Percentiles rank a stretch among this genome's conserved stretches.
These are phyloP conservation scores for Rynchops niger DNA, from an alignment of 2,113 vertebrate genomes.

Conservation along the genomic window DNA sequence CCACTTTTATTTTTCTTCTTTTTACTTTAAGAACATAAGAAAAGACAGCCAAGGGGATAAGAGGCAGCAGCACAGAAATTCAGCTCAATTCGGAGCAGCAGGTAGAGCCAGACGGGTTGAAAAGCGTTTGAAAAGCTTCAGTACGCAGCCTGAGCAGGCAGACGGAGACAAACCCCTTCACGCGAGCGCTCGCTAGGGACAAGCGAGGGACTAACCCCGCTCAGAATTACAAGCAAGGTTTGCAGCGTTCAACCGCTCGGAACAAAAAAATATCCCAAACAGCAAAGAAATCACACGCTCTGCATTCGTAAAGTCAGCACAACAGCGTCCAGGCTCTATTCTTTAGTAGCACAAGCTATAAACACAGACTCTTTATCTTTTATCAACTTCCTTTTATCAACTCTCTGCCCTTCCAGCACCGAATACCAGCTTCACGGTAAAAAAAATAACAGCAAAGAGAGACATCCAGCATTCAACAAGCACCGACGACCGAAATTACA, in stretches of 20 bases:
- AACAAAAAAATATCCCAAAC: not conserved
- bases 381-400: not conserved
- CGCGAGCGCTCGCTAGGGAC: rapidly evolving
- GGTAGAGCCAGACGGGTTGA: not conserved
- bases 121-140: not conserved
- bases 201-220: not conserved
- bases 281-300: not conserved
- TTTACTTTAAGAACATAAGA: not conserved
- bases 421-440: not conserved
- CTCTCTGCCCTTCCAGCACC: not conserved
- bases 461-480: not conserved
- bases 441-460: not conserved
- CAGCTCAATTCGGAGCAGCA: not conserved
- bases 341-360: not conserved
- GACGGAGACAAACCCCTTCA: not conserved
- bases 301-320: not conserved
- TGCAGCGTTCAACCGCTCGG: rapidly evolving
- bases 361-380: not conserved
- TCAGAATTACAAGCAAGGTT: not conserved
- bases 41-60: not conserved
- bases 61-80: not conserved
- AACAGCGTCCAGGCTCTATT: not conserved
- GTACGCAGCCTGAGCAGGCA: not conserved
- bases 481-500: not conserved
- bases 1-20: not conserved